Evolutionary conservation across 2,113 vertebrate species (phyloP), one percentile per base, ranked within the genome.

Genomic region (Pelmatolapia mariae): DNA sequence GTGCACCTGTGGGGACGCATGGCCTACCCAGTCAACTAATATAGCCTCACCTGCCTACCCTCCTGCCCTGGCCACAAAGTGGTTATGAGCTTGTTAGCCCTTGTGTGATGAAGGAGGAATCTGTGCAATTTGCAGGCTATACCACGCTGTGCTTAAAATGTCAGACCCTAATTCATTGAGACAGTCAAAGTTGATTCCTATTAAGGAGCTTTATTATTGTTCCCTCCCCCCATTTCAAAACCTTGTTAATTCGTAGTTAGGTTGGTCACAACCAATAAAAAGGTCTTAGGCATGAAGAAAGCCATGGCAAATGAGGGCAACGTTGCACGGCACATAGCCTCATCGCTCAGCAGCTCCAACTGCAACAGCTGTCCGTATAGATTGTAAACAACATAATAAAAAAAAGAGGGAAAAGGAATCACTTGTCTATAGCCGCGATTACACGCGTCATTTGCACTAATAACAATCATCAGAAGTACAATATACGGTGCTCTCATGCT

Each of bases 401-500:
- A 93, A 66, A 68, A 92, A 66, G 43, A 56, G 6, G 33, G 13
- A 91, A 91, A 93, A 89, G 93, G 47, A 40, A 82, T 18, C 56
- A 84, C 71, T 78, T 59, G 63, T 83, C 18, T 79, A 78, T 80
- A 86, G 87, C 79, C 18, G 59, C n/a, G 43, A 71, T 88, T 84
- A 79, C 47, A 52, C 45, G 9, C 43, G 5, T 78, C 45, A 52
- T 78, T 78, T 52, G 78, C 59, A 8, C 80, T 93, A 90, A 97
- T 94, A 94, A 95, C 95, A 94, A 93, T 95, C 93, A 96, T 96
- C 94, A 94, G 81, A 63, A 84, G 80, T 15, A 73, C 83, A 86
- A 84, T 81, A 76, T 76, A 73, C 66, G 13, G 84, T 92, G 92
- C 88, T 73, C 66, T 96, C 92, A 94, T 90, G 80, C 87, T 83